These are phyloP conservation scores for Phortica okadai DNA, from an alignment of 2,888 invertebrate species.

Conservation along the genomic window DNA sequence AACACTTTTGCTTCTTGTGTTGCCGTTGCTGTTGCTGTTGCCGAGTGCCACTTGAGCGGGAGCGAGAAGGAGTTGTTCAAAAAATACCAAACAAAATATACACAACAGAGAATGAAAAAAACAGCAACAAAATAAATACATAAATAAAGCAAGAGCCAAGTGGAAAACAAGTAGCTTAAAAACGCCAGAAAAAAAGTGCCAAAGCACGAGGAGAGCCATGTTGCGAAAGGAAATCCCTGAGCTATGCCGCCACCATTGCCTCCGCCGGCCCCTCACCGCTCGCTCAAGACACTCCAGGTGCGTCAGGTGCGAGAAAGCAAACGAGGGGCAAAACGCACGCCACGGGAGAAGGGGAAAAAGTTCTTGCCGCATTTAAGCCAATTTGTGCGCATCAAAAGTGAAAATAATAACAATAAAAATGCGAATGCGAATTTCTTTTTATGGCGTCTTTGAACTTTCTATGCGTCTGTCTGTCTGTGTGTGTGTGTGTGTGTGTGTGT, in stretches of 20 bases:
- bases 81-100: background rate
- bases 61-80: background rate
- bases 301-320: background rate
- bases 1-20: slow-evolving; percentile 8
- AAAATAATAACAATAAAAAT: slow-evolving; percentile 25
- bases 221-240: slow-evolving; percentile 1
- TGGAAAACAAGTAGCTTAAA: background rate
- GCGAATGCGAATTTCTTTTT: slow-evolving; percentile 6
- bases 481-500: background rate
- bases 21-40: background rate
- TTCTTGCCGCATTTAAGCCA: slow-evolving; percentile 6
- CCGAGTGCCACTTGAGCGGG: slow-evolving; percentile 6
- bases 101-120: background rate
- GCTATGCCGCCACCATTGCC: background rate
- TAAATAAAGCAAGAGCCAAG: too few relatives aligned
- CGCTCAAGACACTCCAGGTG: background rate
- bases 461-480: background rate
- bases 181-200: background rate
- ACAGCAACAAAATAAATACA: background rate
- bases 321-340: background rate
- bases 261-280: background rate
- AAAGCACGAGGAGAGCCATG: background rate
- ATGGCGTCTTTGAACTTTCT: background rate
- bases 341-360: background rate
- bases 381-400: slow-evolving; percentile 31